Conservation (phyloP, 2,888 invertebrate genomes). For the Epiblema foenella region DNA sequence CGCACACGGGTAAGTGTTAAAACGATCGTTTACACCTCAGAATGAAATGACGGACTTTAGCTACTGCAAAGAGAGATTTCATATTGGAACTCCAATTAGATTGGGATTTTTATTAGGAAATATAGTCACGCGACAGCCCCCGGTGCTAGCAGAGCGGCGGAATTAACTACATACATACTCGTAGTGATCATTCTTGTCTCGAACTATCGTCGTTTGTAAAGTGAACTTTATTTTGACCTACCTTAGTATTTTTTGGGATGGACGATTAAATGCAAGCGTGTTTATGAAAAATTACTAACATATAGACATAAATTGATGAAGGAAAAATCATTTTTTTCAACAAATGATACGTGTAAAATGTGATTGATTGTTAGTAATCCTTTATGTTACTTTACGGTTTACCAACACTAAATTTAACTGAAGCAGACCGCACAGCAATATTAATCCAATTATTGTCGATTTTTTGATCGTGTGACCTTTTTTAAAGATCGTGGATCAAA, state of each 20-base stretch:
- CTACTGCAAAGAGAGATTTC: constrained; percentile 3
- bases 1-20: too few species aligned
- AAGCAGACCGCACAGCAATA: background rate
- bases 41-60: background rate
- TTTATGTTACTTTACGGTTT: too few species aligned
- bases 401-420: background rate
- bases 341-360: background rate
- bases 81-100: constrained; percentile 25
- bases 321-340: background rate
- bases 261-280: background rate
- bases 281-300: background rate
- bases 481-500: too few species aligned
- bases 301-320: background rate
- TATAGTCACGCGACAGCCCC: background rate
- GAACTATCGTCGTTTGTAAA: background rate
- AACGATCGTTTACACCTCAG: background rate
- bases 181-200: too few species aligned
- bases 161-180: too few species aligned
- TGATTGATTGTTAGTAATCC: too few species aligned
- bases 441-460: too few species aligned
- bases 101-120: constrained; percentile 22
- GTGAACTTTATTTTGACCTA: background rate
- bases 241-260: background rate
- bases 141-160: too few species aligned
- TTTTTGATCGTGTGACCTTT: too few species aligned